Base-by-base conservation (phyloP, 2,888 invertebrate genomes). In the Pimpla rufipes region DNA sequence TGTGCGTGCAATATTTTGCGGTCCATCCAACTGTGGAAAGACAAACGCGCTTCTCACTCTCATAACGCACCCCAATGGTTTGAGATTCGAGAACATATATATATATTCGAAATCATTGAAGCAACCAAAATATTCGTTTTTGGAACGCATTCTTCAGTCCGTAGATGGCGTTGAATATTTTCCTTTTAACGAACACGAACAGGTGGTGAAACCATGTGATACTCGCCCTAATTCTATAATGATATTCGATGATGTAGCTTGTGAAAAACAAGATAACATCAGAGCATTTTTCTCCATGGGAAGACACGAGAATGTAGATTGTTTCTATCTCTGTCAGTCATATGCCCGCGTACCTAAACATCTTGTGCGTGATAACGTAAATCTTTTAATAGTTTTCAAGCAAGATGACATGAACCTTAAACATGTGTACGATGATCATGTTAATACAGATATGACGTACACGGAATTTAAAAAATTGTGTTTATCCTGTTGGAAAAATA, bases 231-330 rank as follows among this genome's bases (percentile, higher is more conserved):
- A 81, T 86, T 91, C 90, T 6, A 86, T 93, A 18, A 88, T 93
- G 80, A 90, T 93, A 59, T 93, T 93, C 83, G 92, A 93, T 86
- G 92, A 93, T 88, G 88, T 93, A 21, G 88, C 89, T n/a, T 91
- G 90, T 35, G 86, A 87, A 50, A 88, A 87, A 21, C 88, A 88
- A 42, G 68, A 87, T 50, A 66, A 83, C 16, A 59, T 88, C 0
- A 75, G 81, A 76, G 85, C 80, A 3, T 87, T 84, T 70, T 89
- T 87, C 55, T 82, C 85, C 11, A 85, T 85, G 76, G 87, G 88
- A 0, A 64, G 88, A 66, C 87, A 89, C 47, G 74, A 74, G 21
- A 68, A 64, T 35, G 88, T 93, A 8, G 92, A 93, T 76, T 85
- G 87, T 77, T 92, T 92, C 78, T 93, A 92, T 89, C 21, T 85